Percentiles rank a stretch among this genome's conserved stretches.
phyloP scores from a whole-genome alignment of 1,140 invertebrate genomes.

The Medauroidea extradentata region DNA sequence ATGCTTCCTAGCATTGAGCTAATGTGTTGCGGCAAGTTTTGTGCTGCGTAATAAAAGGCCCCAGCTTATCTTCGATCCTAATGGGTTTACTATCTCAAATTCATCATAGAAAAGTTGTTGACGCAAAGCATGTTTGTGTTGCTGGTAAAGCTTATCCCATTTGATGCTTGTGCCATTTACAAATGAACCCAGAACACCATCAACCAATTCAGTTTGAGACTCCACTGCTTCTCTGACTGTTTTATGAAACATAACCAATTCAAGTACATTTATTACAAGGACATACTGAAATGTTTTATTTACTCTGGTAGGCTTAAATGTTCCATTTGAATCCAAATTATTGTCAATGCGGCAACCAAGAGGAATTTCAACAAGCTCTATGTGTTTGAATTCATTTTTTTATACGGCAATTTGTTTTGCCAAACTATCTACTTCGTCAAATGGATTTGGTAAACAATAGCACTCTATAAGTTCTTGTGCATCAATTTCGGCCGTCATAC shows the following conservation, averaged over 20 bases:
- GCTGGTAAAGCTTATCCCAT: neutral
- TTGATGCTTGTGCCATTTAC: neutral
- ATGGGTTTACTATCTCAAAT: constrained; percentile 19
- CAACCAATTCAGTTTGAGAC: neutral
- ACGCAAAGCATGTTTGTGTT: neutral
- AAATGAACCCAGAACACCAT: constrained; percentile 3
- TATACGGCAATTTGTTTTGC: neutral
- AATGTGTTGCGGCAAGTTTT: constrained; percentile 14
- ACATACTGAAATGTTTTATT: neutral
- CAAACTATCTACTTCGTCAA: neutral
- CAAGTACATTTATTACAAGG: neutral
- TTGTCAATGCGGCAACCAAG: neutral
- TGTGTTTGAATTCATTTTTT: neutral
- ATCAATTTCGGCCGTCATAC: neutral
- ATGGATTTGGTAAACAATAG: neutral
- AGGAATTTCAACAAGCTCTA: neutral
- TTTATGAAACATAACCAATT: neutral
- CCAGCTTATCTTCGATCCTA: constrained; percentile 21
- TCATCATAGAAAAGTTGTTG: constrained; percentile 12
- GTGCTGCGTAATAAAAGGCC: constrained; percentile 15
- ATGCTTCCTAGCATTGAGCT: constrained; percentile 11
- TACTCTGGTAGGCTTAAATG: no score
- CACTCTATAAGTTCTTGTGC: neutral
- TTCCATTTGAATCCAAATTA: neutral
- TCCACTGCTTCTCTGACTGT: neutral